A percentile compares a stretch with the other conserved stretches of the same genome.
Evolutionary conservation across 2,113 vertebrate genomes (phyloP).

Genomic region (Hylia prasina): DNA sequence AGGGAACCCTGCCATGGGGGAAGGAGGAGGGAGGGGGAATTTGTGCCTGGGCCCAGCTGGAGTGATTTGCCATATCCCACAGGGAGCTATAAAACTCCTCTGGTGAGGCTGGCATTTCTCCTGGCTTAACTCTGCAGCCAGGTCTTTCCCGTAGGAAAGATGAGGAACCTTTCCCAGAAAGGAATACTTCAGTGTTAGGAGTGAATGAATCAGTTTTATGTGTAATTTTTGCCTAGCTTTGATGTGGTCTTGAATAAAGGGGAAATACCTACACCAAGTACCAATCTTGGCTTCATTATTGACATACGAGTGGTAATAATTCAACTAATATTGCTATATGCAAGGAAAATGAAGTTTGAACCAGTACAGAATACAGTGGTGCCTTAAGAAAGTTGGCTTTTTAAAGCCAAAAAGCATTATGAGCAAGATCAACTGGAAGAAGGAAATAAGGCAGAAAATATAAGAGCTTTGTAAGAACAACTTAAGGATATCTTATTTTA

Average conservation of each 20-base stretch:
- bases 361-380: not conserved
- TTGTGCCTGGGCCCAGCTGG: slow-evolving; percentile 23
- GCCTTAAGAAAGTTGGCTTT: not conserved
- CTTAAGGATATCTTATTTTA: not conserved
- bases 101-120: not conserved
- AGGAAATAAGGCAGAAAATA: not conserved
- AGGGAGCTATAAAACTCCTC: slow-evolving; percentile 2
- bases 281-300: not conserved
- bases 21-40: not conserved
- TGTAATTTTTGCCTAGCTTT: not conserved
- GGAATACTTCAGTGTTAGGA: not conserved
- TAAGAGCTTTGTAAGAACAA: not conserved
- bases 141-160: not conserved
- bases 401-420: not conserved
- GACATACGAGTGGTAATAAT: not conserved
- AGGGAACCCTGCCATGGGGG: not conserved
- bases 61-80: not conserved
- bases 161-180: not conserved
- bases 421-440: not conserved
- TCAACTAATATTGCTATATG: not conserved
- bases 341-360: not conserved
- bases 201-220: not conserved
- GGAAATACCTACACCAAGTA: not conserved
- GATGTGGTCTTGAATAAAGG: not conserved
- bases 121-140: not conserved